Base-by-base conservation (phyloP, 1,140 invertebrate species). In the Aphelinus certus region DNA sequence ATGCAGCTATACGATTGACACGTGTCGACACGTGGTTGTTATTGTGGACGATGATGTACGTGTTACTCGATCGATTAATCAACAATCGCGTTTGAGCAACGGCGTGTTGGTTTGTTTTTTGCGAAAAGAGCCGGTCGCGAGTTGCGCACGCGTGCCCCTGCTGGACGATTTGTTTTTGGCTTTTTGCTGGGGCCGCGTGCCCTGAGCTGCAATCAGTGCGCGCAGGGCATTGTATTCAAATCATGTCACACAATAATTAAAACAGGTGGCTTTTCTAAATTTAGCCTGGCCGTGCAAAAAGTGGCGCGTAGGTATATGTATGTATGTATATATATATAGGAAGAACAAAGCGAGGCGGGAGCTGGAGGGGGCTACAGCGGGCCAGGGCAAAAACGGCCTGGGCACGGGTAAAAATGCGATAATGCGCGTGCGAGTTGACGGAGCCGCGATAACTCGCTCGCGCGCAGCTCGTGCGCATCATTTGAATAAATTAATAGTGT, bases 401-500 rank as follows among this genome's bases (percentile, higher is more conserved):
- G 26, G 7, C 46, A 10, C 47, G 6, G 4, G 10, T 26, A 42
- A 65, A 65, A 65, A 43, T 65, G n/a, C 57, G 26, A 60, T 57
- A 58, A 73, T 58, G 43, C 6, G 66, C 4, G 56, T 68, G 66
- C 58, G 6, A 1, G 45, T n/a, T 26, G 2, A 1, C 7, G 43
- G 9, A 49, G 1, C n/a, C 49, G 56, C 57, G 48, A n/a, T 70
- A 51, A 60, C 45, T 7, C 7, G 10, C 48, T 7, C 10, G 48
- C 46, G 7, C 43, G 57, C 47, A 9, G 4, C 10, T 5, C 42
- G 10, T 1, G 53, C 46, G 47, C 51, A 55, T 63, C 55, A 63
- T 71, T 62, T 71, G 53, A 9, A 71, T 71, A 56, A 60, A 60
- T 69, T 58, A 49, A 60, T 58, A 69, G 60, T 43, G 53, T 26